phyloP scores from a whole-genome alignment of 2,888 invertebrate genomes.

The Orthosia incerta region DNA sequence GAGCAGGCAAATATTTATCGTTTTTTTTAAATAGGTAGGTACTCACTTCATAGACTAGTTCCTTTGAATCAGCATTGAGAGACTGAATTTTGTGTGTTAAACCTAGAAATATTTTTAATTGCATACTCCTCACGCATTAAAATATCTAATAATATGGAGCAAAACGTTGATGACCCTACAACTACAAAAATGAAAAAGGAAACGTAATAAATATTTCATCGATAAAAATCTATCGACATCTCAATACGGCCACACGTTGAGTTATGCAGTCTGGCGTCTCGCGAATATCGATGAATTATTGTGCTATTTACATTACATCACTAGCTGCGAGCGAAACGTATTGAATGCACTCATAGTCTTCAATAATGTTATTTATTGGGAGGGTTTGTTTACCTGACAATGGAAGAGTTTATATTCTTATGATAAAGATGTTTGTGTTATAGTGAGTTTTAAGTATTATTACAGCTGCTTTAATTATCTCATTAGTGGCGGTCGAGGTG shows the following conservation, averaged over 20 bases:
- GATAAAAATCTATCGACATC: slow-evolving; percentile 61
- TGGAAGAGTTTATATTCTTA: neutral
- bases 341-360: slow-evolving; percentile 64
- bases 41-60: no score
- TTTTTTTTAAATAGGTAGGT: neutral
- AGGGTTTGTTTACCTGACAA: slow-evolving; percentile 54
- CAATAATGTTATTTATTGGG: slow-evolving; percentile 59
- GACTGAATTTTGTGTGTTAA: no score
- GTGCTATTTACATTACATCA: slow-evolving; percentile 87
- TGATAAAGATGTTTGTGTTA: neutral
- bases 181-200: neutral
- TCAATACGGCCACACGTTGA: slow-evolving; percentile 69
- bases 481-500: no score
- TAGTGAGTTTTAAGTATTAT: neutral
- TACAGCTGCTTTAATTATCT: neutral
- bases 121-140: neutral
- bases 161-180: neutral
- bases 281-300: slow-evolving; percentile 86
- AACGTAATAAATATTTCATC: slow-evolving; percentile 49
- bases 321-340: slow-evolving; percentile 69
- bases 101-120: no score
- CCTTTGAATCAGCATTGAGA: no score
- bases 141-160: neutral
- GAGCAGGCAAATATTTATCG: no score
- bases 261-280: slow-evolving; percentile 84